Evolutionary conservation across 2,113 vertebrate genomes (phyloP), one percentile per base, ranked within the genome.

Genomic region (Agapornis roseicollis): DNA sequence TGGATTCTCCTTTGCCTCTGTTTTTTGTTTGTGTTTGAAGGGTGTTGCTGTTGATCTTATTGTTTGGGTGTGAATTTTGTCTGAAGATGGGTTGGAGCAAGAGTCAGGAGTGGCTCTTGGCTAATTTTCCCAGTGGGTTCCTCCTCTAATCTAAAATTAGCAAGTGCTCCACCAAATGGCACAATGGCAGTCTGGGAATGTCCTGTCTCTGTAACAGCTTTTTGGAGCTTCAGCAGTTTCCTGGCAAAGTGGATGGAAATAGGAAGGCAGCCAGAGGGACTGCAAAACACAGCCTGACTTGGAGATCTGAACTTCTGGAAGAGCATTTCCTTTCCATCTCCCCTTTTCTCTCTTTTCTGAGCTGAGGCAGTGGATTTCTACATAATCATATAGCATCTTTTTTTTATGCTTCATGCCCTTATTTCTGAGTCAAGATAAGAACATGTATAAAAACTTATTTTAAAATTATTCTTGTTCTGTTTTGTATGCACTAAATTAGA

Each of bases 181-280:
- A 98, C 96, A 58, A 81, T 97, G 97, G 95, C 95, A 98, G 98
- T 97, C 98, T 98, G 98, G 98, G 98, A 98, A 98, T 98, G 97
- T 97, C 97, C 96, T 95, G 95, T 97, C 87, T 96, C 97, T 63
- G n/a, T 96, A 94, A 97, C 96, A 96, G 94, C 95, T 97, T 97
- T 97, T 96, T 98, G 98, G 98, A 98, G 97, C 91, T 96, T 97
- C 69, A 94, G 71, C 95, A 64, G 60, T 88, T 96, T 98, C 98
- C 98, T 98, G 98, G 98, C 97, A 97, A 90, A 96, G 93, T 93
- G 93, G 97, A 97, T 98, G 98, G 98, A 99, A 98, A 98, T 94
- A 94, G 98, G 98, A 98, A 88, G 78, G 53, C n/a, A 76, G 97
- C 98, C 98, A 99, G 84, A 97, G 96, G 97, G 97, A 98, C 98